phyloP scores from a whole-genome alignment of 2,113 vertebrate species.

The Barnardius zonarius region DNA sequence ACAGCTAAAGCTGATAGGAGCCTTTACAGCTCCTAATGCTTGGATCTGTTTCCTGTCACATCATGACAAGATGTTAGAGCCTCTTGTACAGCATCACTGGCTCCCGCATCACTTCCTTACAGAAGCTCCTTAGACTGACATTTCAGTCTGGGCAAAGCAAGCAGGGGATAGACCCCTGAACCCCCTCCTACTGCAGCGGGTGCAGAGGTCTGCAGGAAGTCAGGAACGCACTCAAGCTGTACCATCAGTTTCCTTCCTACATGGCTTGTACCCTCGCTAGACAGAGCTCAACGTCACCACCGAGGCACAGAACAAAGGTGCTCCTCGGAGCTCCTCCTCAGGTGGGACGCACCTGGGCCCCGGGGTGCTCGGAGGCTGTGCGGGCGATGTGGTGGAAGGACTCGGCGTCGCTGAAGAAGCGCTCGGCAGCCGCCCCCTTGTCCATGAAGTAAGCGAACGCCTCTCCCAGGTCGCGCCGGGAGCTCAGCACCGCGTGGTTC shows the following conservation, averaged over 20 bases:
- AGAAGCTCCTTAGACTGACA: neutral
- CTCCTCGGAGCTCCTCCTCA: fast-evolving
- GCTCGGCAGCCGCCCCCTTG: slow-evolving; percentile 90
- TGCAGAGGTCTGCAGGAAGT: neutral
- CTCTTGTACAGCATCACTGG: neutral
- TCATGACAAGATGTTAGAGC: neutral
- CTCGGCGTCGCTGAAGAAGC: slow-evolving; percentile 87
- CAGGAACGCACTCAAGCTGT: neutral
- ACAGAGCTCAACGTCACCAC: fast-evolving
- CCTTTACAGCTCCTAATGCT: neutral
- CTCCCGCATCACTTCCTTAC: neutral
- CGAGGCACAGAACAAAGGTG: fast-evolving
- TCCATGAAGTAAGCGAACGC: slow-evolving; percentile 89
- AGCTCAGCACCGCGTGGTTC: slow-evolving; percentile 83
- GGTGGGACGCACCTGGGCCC: slow-evolving; percentile 80
- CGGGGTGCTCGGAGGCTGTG: slow-evolving; percentile 82
- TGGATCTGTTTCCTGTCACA: neutral
- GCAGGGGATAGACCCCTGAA: neutral
- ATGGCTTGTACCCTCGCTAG: fast-evolving
- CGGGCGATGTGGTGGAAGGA: slow-evolving; percentile 82
- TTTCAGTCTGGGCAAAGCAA: neutral
- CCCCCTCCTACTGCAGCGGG: neutral
- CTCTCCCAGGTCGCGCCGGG: slow-evolving; percentile 84
- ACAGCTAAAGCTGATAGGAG: neutral
- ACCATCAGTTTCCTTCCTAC: neutral